Percentiles rank a stretch among this genome's conserved stretches.
These are phyloP conservation scores for Nasonia longicornis DNA, from an alignment of 1,140 invertebrate genomes.

Conservation along the genomic window DNA sequence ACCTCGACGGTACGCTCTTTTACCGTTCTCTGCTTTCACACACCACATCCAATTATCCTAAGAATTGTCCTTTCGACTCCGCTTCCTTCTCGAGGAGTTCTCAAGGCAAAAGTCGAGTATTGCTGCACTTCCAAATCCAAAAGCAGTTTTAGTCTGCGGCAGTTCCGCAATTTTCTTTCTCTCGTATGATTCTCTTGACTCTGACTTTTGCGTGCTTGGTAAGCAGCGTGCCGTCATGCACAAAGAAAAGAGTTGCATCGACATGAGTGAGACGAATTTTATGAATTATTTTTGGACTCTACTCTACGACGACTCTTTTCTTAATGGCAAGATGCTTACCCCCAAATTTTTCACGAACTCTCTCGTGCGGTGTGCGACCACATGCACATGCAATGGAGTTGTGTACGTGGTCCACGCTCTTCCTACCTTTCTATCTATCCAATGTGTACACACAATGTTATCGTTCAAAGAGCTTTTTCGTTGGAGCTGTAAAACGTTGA, in stretches of 20 bases:
- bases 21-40: conserved; percentile 49
- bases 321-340: neutral
- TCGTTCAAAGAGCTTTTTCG: conserved; percentile 39
- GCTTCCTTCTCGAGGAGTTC: neutral
- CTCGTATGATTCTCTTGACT: neutral
- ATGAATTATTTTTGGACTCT: neutral
- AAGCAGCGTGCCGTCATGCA: neutral
- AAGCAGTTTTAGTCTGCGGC: neutral
- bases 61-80: neutral
- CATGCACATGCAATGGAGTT: neutral
- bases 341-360: neutral
- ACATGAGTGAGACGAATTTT: neutral
- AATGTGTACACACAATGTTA: conserved; percentile 26
- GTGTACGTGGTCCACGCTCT: conserved; percentile 1
- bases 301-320: neutral
- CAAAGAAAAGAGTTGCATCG: neutral
- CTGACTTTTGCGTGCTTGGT: neutral
- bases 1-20: conserved; percentile 80
- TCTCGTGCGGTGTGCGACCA: neutral
- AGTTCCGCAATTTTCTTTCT: neutral
- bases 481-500: conserved; percentile 39
- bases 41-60: neutral
- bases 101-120: neutral
- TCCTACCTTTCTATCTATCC: neutral
- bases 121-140: neutral